These are phyloP conservation scores for Drosophila serrata DNA, from an alignment of 1,140 invertebrate species.

Conservation along the genomic window DNA sequence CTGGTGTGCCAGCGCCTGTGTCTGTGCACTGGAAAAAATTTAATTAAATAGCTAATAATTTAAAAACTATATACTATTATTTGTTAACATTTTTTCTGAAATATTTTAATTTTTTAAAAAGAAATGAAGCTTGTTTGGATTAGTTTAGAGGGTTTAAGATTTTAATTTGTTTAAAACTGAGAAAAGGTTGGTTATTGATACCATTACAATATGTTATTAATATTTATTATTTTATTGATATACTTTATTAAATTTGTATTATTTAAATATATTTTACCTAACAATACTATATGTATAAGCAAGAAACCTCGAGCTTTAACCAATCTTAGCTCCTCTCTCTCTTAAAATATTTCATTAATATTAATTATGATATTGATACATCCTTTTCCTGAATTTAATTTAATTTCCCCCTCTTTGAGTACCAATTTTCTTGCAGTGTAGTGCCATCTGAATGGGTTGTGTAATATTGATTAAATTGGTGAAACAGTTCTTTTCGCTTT, in stretches of 20 bases:
- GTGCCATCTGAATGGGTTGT: slow-evolving; percentile 56
- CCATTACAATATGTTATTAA: too few species aligned
- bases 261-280: too few species aligned
- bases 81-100: neutral
- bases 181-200: too few species aligned
- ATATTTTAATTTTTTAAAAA: neutral
- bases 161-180: too few species aligned
- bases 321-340: too few species aligned
- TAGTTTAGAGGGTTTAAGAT: neutral
- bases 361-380: neutral
- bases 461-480: slow-evolving; percentile 84
- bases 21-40: slow-evolving; percentile 3
- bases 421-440: slow-evolving; percentile 3
- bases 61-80: neutral
- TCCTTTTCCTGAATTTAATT: neutral
- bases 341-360: neutral
- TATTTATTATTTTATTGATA: too few species aligned
- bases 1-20: slow-evolving; percentile 48
- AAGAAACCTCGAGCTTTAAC: too few species aligned
- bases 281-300: too few species aligned
- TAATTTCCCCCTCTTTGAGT: neutral
- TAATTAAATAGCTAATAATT: too few species aligned
- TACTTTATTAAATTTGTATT: too few species aligned
- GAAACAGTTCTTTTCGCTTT: slow-evolving; percentile 60
- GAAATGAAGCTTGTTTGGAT: neutral